Base-by-base conservation (phyloP, 2,797 vertebrate species). In the Megalops cyprinoides region DNA sequence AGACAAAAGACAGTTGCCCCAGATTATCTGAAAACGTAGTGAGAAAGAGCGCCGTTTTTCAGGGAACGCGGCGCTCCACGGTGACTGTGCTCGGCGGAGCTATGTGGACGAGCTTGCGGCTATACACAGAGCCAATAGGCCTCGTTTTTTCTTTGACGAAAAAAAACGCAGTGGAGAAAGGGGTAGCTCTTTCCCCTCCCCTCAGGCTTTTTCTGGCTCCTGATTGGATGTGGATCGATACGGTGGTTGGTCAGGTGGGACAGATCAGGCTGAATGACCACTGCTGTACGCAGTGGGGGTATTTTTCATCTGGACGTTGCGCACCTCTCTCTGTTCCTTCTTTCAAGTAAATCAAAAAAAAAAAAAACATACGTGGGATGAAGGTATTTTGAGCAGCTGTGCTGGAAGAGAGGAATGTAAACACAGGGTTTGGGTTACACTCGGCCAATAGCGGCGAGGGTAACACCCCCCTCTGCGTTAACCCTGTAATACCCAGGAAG, bases 401-500 rank as follows among this genome's bases (percentile, higher is more conserved):
- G 79, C 58, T 46, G 75, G 62, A 81, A 76, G 51, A 77, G 31
- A 79, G 78, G 78, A 79, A 79, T 79, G 78, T 73, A 69, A 79
- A 74, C 74, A 58, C 49, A 46, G 31, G 79, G 42, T 76, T 56
- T 75, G 46, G 15, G 10, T 56, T 81, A 81, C 79, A 31, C 42
- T 76, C 18, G 58, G 58, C n/a, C 58, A 53, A 76, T 76, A 48
- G 58, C 56, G 67, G 14, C 58, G 34, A 60, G 56, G 67, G 77
- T 15, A 39, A 60, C 58, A 49, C 31, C 42, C 71, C 58, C 71
- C 71, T 74, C 12, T 49, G n/a, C 34, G 25, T 48, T 74, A 74
- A 74, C 71, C 46, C 46, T 74, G 46, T 49, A 28, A 74, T 49
- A 12, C 25, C 71, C 71, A 25, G 71, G 71, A 34, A 71, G 71